Evolutionary conservation across 2,797 vertebrate genomes (phyloP).

Genomic region (Gallinago solitaria): DNA sequence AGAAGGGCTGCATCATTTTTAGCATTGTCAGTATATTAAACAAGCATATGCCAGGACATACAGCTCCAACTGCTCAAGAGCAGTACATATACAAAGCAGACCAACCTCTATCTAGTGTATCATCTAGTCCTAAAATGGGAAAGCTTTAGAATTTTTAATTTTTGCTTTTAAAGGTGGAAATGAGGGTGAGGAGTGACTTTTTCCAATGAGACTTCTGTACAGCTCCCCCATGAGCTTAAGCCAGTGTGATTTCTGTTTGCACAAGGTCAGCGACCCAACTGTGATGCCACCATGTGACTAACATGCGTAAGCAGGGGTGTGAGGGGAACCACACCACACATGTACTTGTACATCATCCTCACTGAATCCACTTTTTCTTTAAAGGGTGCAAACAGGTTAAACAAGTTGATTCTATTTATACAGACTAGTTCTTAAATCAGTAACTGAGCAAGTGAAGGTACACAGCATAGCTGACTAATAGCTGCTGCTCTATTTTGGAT

Average conservation of each 20-base stretch:
- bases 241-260: neutral
- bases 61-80: neutral
- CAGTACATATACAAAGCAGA: neutral
- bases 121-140: neutral
- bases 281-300: accelerated
- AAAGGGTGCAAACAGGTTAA: neutral
- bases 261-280: neutral
- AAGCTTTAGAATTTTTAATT: neutral
- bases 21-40: neutral
- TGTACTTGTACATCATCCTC: neutral
- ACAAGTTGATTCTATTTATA: neutral
- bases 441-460: neutral
- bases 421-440: neutral
- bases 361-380: neutral
- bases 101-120: neutral
- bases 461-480: neutral
- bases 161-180: neutral
- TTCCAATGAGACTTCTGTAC: neutral
- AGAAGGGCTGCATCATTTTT: neutral
- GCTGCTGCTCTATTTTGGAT: neutral
- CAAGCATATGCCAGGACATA: neutral
- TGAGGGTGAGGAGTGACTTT: neutral
- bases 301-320: accelerated
- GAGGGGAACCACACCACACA: neutral
- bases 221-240: neutral